Evolutionary conservation across 2,113 vertebrate species (phyloP).

Genomic region (Thamnophis sirtalis): DNA sequence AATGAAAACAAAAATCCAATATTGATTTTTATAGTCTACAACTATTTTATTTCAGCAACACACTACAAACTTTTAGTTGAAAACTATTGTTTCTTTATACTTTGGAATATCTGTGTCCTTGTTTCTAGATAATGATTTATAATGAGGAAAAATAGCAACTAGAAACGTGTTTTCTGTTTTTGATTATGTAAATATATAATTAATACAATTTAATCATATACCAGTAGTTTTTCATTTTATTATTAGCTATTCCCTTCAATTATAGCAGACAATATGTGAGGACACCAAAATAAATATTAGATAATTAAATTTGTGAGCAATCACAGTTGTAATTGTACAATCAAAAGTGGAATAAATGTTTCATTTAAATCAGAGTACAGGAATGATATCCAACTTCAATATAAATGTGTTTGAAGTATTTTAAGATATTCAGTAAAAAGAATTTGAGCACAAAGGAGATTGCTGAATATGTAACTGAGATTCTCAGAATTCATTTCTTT

Average conservation of each 20-base stretch:
- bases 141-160: neutral
- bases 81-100: neutral
- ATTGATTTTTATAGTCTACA: slow-evolving; percentile 63
- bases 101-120: neutral
- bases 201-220: neutral
- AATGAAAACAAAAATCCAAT: slow-evolving; percentile 70
- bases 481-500: neutral
- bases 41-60: slow-evolving; percentile 48
- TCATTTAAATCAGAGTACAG: neutral
- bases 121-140: neutral
- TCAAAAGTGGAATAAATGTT: neutral
- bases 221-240: neutral
- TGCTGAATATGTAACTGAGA: neutral
- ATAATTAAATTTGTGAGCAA: neutral
- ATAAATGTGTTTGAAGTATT: neutral
- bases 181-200: neutral
- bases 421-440: neutral
- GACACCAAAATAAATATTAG: neutral
- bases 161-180: neutral
- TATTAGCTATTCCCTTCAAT: neutral
- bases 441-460: neutral
- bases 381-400: neutral
- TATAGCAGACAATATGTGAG: neutral
- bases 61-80: neutral
- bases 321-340: neutral